These are phyloP conservation scores for Stictonetta naevosa DNA, from an alignment of 2,113 vertebrate species.

Conservation along the genomic window DNA sequence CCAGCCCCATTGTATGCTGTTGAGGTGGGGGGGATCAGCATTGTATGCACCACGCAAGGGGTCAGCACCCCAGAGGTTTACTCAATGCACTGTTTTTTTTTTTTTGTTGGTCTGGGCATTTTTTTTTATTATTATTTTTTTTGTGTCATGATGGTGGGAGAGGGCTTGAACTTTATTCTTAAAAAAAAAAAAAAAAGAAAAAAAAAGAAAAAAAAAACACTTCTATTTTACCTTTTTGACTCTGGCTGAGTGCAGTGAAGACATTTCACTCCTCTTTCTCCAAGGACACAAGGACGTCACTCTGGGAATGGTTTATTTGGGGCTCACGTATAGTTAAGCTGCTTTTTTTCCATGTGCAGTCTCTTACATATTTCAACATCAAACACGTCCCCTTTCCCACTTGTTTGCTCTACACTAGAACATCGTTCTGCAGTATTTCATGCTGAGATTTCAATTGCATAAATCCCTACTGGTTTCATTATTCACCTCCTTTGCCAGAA, in stretches of 20 bases:
- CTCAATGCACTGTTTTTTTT: accelerated
- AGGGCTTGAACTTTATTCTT: neutral
- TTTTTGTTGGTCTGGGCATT: neutral
- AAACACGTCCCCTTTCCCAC: neutral
- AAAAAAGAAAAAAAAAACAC: no score
- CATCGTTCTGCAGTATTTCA: neutral
- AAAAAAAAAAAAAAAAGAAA: no score
- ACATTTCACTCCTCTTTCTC: neutral
- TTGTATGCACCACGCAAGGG: neutral
- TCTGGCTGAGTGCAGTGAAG: neutral
- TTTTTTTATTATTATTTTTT: neutral
- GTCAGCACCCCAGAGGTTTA: neutral
- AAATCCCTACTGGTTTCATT: neutral
- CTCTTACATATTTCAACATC: neutral
- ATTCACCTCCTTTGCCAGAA: neutral
- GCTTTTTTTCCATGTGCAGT: neutral
- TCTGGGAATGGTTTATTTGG: neutral
- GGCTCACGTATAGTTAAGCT: neutral
- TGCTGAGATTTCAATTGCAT: neutral
- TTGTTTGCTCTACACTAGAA: neutral
- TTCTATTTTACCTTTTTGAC: neutral
- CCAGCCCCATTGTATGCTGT: neutral
- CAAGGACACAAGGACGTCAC: neutral
- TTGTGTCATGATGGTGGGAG: no score
- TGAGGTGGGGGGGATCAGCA: neutral